Conservation (phyloP, 2,797 vertebrate genomes). For the Anguilla megastoma region DNA sequence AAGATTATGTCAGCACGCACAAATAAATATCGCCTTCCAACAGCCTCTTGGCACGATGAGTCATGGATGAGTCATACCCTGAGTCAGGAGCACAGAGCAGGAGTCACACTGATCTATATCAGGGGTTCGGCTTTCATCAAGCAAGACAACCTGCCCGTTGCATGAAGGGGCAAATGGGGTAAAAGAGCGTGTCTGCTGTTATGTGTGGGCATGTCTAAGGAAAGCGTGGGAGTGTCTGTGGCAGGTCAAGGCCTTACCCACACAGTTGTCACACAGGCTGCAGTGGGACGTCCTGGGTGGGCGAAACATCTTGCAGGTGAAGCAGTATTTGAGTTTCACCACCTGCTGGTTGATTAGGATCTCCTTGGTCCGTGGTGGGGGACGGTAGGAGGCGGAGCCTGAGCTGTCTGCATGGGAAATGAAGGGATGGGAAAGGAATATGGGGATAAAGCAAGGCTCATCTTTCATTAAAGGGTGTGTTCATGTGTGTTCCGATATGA, state of each 20-base stretch:
- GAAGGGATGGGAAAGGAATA: conserved; percentile 27
- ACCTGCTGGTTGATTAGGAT: conserved; percentile 88
- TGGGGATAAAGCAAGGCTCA: neutral
- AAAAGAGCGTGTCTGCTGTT: neutral
- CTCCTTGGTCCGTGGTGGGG: conserved; percentile 88
- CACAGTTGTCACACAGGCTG: conserved; percentile 95
- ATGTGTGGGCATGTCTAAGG: neutral
- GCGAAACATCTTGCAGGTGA: conserved; percentile 96
- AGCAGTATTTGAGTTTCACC: conserved; percentile 96
- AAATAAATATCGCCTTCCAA: neutral
- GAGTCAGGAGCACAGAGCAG: neutral
- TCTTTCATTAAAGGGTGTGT: neutral
- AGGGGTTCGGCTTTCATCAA: neutral
- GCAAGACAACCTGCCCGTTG: neutral
- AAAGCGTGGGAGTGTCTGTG: neutral
- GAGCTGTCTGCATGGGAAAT: conserved; percentile 74
- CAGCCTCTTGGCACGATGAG: neutral
- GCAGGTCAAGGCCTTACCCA: conserved; percentile 76
- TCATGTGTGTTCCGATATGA: neutral
- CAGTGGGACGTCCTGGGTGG: conserved; percentile 94
- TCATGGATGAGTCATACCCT: conserved; percentile 1
- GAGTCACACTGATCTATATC: neutral
- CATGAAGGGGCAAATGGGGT: neutral
- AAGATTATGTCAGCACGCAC: neutral
- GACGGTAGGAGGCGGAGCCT: conserved; percentile 78